Evolutionary conservation across 1,140 invertebrate species (phyloP).

Genomic region (Tetramorium parvispinum): DNA sequence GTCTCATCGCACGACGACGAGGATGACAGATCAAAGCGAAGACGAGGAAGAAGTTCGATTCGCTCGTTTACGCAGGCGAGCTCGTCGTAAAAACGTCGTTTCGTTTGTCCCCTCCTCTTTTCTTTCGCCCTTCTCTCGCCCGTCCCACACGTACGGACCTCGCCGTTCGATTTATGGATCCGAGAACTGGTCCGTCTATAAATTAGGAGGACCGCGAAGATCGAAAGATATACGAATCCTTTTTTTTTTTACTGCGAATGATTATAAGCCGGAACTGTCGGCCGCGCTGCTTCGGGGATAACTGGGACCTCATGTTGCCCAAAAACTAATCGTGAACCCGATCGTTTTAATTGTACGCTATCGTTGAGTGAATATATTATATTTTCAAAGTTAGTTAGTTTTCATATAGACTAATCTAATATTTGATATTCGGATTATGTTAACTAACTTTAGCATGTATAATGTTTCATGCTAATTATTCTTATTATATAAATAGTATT

Average conservation of each 20-base stretch:
- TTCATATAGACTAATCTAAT: neutral
- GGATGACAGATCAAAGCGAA: slow-evolving; percentile 74
- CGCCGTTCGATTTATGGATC: slow-evolving; percentile 62
- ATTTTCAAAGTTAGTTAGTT: neutral
- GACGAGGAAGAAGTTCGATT: slow-evolving; percentile 67
- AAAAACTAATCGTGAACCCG: slow-evolving; percentile 10
- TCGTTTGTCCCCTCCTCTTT: slow-evolving; percentile 21
- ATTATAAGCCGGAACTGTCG: slow-evolving; percentile 58
- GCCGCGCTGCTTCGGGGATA: slow-evolving; percentile 20
- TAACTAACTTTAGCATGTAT: neutral
- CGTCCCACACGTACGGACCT: slow-evolving; percentile 20
- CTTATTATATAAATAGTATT: neutral
- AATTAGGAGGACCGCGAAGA: slow-evolving; percentile 56
- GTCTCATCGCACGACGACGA: slow-evolving; percentile 52
- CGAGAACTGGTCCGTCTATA: slow-evolving; percentile 56
- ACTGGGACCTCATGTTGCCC: neutral
- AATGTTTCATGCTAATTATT: neutral
- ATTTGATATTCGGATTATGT: neutral
- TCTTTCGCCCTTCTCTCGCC: slow-evolving; percentile 19
- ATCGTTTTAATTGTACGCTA: slow-evolving; percentile 30
- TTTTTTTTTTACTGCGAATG: slow-evolving; percentile 38
- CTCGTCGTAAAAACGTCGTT: slow-evolving; percentile 70
- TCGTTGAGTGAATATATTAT: slow-evolving; percentile 19
- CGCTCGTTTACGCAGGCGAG: slow-evolving; percentile 65
- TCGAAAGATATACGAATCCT: slow-evolving; percentile 61